Evolutionary conservation across 2,113 vertebrate species (phyloP).

Genomic region (Corydoras sp.): DNA sequence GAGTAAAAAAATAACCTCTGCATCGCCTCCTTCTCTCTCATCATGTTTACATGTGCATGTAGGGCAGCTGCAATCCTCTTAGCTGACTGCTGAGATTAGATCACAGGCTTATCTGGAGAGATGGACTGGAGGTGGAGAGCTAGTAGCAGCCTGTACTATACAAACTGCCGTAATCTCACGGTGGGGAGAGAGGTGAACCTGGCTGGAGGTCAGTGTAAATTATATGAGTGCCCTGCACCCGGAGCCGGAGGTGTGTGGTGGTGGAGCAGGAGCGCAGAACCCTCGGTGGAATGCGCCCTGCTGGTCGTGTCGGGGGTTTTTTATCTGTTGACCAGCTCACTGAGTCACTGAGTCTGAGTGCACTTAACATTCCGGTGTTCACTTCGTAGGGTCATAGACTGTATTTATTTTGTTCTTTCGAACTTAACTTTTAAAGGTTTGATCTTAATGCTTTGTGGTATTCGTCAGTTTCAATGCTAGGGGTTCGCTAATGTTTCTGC

Average conservation of each 20-base stretch:
- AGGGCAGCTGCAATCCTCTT: constrained; percentile 44
- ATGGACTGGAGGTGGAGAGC: neutral
- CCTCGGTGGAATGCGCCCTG: constrained; percentile 24
- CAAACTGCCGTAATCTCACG: neutral
- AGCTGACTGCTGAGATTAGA: constrained; percentile 43
- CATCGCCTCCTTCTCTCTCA: constrained; percentile 33
- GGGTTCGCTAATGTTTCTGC: no score
- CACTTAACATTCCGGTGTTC: neutral
- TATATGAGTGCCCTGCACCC: neutral
- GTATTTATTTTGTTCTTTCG: no score
- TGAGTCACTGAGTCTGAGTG: constrained; percentile 7
- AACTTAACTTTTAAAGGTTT: no score
- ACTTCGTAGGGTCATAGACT: neutral
- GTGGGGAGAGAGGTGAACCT: neutral
- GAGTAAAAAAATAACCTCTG: neutral
- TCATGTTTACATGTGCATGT: constrained; percentile 34
- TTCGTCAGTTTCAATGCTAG: no score
- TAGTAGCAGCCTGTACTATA: neutral
- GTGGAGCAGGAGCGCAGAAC: constrained; percentile 9
- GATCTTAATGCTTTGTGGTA: no score
- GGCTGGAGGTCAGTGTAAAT: constrained; percentile 6
- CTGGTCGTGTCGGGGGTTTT: constrained; percentile 22
- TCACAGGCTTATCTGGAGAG: constrained; percentile 30
- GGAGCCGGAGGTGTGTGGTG: constrained; percentile 4
- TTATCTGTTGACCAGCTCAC: constrained; percentile 1